Conservation (phyloP, 2,888 invertebrate genomes). For the Esperia sulphurella region DNA sequence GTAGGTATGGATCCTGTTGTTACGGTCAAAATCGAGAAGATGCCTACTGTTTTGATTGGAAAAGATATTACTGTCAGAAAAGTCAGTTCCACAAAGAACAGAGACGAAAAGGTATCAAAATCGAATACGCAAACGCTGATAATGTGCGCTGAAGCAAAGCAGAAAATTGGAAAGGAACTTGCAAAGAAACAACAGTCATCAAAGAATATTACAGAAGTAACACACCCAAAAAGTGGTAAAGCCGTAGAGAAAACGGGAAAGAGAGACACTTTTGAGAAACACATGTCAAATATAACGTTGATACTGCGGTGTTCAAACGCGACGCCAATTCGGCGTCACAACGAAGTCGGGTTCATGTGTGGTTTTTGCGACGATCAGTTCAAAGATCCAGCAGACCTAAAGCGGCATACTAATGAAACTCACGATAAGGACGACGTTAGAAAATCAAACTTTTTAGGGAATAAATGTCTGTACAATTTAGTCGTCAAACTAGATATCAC, state of each 20-base stretch:
- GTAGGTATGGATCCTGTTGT: background rate
- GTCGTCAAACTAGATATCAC: slow-evolving; percentile 7
- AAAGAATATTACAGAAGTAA: too few species aligned
- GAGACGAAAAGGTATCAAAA: too few species aligned
- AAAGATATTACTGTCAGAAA: too few species aligned
- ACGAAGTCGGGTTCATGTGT: slow-evolving; percentile 26
- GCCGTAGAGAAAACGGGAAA: too few species aligned
- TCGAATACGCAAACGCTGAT: too few species aligned
- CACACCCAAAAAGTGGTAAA: too few species aligned
- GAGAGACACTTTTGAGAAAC: too few species aligned
- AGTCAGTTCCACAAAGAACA: too few species aligned
- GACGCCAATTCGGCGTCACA: slow-evolving; percentile 25
- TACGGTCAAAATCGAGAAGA: background rate
- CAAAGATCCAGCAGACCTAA: slow-evolving; percentile 22
- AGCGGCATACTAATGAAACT: slow-evolving; percentile 18
- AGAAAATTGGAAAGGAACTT: too few species aligned
- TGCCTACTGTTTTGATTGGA: background rate
- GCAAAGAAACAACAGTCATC: too few species aligned
- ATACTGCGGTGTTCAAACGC: background rate
- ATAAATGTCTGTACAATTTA: background rate
- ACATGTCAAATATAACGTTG: too few species aligned
- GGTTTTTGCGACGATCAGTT: slow-evolving; percentile 25
- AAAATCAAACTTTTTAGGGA: background rate
- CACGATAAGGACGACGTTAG: background rate
- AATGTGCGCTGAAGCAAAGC: too few species aligned